A percentile compares a stretch with the other conserved stretches of the same genome.
phyloP scores from a whole-genome alignment of 2,797 vertebrate genomes.

The Bradypus variegatus region DNA sequence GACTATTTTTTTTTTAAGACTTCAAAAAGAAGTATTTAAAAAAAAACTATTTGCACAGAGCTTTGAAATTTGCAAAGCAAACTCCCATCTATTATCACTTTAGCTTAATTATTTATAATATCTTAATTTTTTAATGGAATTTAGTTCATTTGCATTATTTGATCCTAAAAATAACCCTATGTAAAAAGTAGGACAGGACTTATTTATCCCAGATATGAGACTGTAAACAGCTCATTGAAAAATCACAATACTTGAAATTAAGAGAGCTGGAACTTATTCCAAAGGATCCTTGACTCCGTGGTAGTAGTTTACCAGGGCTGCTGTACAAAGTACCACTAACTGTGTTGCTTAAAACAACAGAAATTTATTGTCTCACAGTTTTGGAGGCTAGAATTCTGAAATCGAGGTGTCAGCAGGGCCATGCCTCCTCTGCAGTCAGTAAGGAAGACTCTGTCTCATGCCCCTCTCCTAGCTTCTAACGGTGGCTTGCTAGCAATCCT shows the following conservation, averaged over 20 bases:
- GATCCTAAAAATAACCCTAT: neutral
- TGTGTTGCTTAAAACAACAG: too few species aligned
- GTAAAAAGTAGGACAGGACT: neutral
- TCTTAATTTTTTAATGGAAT: neutral
- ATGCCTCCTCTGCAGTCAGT: too few species aligned
- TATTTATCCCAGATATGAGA: neutral
- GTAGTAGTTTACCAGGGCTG: neutral
- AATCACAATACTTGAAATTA: neutral
- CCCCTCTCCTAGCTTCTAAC: too few species aligned
- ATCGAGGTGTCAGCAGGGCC: too few species aligned
- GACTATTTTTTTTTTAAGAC: neutral
- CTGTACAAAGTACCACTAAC: too few species aligned
- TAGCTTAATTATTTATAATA: neutral
- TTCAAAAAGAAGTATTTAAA: neutral
- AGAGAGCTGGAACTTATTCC: neutral
- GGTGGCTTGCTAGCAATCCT: too few species aligned
- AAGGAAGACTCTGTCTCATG: too few species aligned
- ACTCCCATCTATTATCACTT: neutral
- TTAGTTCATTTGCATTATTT: neutral
- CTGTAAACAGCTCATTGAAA: neutral
- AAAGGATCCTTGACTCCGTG: neutral
- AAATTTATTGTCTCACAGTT: too few species aligned
- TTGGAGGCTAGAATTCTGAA: too few species aligned
- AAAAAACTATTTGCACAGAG: neutral
- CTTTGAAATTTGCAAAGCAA: slow-evolving; percentile 4